phyloP scores from a whole-genome alignment of 2,113 vertebrate genomes.

The Apaloderma vittatum region DNA sequence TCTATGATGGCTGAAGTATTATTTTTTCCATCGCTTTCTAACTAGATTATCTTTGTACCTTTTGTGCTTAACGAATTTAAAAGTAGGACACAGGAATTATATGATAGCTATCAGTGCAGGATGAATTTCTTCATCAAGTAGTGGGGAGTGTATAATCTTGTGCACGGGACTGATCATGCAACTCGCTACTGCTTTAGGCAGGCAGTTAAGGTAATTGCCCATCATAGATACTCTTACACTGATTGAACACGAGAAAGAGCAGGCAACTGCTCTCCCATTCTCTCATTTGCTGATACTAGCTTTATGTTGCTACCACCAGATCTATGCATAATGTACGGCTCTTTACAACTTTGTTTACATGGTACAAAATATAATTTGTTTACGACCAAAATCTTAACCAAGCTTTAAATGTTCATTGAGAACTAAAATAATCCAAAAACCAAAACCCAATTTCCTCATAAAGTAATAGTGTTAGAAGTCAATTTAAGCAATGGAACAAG shows the following conservation, averaged over 20 bases:
- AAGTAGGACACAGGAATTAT: conserved; percentile 6
- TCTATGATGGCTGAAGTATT: neutral
- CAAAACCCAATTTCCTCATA: neutral
- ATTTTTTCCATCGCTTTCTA: neutral
- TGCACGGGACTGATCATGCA: conserved; percentile 55
- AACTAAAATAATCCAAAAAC: neutral
- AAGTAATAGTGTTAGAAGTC: neutral
- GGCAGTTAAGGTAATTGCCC: conserved; percentile 70
- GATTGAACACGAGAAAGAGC: conserved; percentile 50
- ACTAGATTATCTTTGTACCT: neutral
- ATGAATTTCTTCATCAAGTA: conserved; percentile 57
- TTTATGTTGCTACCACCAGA: conserved; percentile 31
- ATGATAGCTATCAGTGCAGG: neutral
- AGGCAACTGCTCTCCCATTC: conserved; percentile 16
- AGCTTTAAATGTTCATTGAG: conserved; percentile 17
- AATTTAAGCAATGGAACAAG: conserved; percentile 22
- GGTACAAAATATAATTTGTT: conserved; percentile 46
- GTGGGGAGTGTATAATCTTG: conserved; percentile 32
- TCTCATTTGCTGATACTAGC: conserved; percentile 60
- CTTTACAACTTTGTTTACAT: conserved; percentile 67
- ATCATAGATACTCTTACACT: conserved; percentile 48
- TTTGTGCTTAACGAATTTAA: neutral
- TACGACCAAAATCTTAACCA: conserved; percentile 50
- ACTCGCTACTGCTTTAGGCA: conserved; percentile 54
- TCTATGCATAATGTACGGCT: neutral